Base-by-base conservation (phyloP, 1,140 invertebrate genomes). In the Neodiprion pinetum region DNA sequence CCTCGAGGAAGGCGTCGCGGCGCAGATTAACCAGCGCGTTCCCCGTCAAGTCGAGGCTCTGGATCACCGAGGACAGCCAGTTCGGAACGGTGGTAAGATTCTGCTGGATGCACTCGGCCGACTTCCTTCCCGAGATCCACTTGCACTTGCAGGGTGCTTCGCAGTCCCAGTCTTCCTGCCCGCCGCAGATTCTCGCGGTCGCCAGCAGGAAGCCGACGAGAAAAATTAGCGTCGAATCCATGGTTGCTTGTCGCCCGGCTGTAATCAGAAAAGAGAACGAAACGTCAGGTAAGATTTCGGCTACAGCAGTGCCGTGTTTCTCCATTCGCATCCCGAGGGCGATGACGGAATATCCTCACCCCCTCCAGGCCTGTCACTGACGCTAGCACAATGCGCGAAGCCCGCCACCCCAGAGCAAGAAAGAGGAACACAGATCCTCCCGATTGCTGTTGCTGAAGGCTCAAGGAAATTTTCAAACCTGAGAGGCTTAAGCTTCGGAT, bases 61-160 rank as follows among this genome's bases (percentile, higher is more conserved):
- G 94, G 70, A 96, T 92, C 80, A 95, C 93, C 5, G 90, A 84
- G 77, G 93, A 95, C 10, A 96, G 86, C 21, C 91, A 89, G 28
- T 87, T 86, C 0, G 95, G 95, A 71, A 97, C 92, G 73, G 92
- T 86, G 74, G 90, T 90, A 7, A 94, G 88, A 21, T 91, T 87
- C 68, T 90, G 89, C n/a, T 90, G 86, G 28, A 91, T 91, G 82
- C 96, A 97, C 75, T 96, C 94, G 0, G 95, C 95, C 21, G 92
- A 93, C 83, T 94, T 95, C 83, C 94, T 95, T 1, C 95, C 95
- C 67, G 92, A 93, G 7, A 91, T 90, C 94, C 95, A 96, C 72
- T 92, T 92, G 80, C 95, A 96, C 79, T 93, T 93, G 87, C 95
- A 96, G 48, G 87, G 88, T 47, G 88, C 81, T 76, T 88, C 88